Evolutionary conservation across 1,140 invertebrate genomes (phyloP).

Genomic region (Penaeus indicus): DNA sequence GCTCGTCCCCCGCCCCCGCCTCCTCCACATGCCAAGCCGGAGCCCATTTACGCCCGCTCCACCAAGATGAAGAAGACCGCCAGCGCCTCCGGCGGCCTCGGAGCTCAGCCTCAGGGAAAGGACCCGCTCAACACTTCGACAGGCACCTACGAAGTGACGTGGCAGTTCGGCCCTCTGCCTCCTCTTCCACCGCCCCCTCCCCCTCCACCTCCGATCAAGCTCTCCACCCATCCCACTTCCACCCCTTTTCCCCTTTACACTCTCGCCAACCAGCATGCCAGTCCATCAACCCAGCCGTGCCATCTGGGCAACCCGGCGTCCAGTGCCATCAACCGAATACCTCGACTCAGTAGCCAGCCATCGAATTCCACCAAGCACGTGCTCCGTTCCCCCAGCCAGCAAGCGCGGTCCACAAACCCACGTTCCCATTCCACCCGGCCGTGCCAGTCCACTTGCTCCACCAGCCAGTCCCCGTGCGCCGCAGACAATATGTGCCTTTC

Average conservation of each 20-base stretch:
- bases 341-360: neutral
- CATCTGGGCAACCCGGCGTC: slow-evolving; percentile 23
- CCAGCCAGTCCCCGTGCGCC: too few relatives aligned
- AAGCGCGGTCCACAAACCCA: too few relatives aligned
- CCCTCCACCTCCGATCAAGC: neutral
- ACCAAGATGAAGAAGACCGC: slow-evolving; percentile 42
- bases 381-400: too few relatives aligned
- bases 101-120: slow-evolving; percentile 9
- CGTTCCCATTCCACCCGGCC: too few relatives aligned
- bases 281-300: neutral
- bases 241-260: neutral
- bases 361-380: neutral
- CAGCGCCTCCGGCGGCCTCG: neutral
- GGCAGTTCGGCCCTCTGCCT: neutral
- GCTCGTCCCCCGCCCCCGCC: neutral
- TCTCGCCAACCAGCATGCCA: neutral
- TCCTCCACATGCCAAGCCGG: neutral
- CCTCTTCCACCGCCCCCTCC: neutral
- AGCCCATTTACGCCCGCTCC: slow-evolving; percentile 44
- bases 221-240: neutral
- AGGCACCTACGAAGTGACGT: neutral
- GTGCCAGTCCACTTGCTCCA: too few relatives aligned
- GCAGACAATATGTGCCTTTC: too few relatives aligned
- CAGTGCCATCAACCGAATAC: neutral
- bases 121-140: neutral